Base-by-base conservation (phyloP, 2,113 vertebrate genomes). In the Mixornis gularis region DNA sequence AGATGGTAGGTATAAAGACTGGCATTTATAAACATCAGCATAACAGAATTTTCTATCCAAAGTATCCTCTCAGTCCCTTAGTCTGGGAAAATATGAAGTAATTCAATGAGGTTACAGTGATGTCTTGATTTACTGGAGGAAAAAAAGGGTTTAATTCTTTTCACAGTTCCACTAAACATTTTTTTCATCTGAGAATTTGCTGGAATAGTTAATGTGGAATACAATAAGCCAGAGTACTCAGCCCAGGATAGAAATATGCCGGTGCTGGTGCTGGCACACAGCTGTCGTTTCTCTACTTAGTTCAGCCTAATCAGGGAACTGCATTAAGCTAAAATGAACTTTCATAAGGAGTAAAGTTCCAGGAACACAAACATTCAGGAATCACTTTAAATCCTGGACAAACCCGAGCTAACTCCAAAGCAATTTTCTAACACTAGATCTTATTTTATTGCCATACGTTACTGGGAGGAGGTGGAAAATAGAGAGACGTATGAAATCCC, bases 31-130 rank as follows among this genome's bases (percentile, higher is more conserved):
- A 94, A 87, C 46, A 46, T 38, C 62, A 69, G 13, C 25, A 22
- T 62, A 85, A 87, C 51, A 91, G 70, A 87, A 69, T 79, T 79
- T 87, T 69, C 71, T 53, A 27, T 66, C 41, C 34, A 79, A 79
- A 93, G 91, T 85, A 72, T 22, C 51, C 26, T 69, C 34, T 44
- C 4, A 5, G 55, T 65, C 78, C 51, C 79, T 85, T 51, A 41
- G 46, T 62, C 70, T 72, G 34, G 91, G 89, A 96, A 96, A 96
- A 90, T 48, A 76, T 79, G 66, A 92, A 89, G 63, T 27, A 86
- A 87, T 62, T 87, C 53, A 79, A 25, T 76, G 58, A 87, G 51
- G 62, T 85, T 85, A 84, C 26, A 82, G 43, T 34, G 70, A 63
- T 87, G 41, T 32, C 70, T 82, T 21, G 2, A 36, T 72, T 92